These are phyloP conservation scores for Proisotoma minuta DNA, from an alignment of 2,888 invertebrate genomes.

Conservation along the genomic window DNA sequence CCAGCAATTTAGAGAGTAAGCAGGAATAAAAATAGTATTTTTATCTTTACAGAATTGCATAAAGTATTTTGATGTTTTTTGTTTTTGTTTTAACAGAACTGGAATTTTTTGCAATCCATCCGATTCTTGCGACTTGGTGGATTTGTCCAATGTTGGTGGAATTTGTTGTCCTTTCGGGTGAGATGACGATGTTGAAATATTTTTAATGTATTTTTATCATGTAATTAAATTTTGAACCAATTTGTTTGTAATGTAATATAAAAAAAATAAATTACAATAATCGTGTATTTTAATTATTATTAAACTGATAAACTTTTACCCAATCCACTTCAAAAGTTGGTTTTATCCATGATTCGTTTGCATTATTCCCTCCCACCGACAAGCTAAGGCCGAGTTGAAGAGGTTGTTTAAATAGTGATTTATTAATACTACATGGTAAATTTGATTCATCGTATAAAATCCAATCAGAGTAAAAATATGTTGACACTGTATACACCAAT, in stretches of 20 bases:
- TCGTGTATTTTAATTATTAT: not conserved
- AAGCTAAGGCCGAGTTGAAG: slow-evolving; percentile 34
- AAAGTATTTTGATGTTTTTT: not conserved
- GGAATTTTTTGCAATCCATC: slow-evolving; percentile 6
- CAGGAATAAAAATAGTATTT: not conserved
- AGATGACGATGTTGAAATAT: not conserved
- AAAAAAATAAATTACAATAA: not conserved
- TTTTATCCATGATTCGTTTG: slow-evolving; percentile 31
- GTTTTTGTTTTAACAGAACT: slow-evolving; percentile 1
- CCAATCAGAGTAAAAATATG: slow-evolving; percentile 42
- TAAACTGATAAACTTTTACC: slow-evolving; percentile 31
- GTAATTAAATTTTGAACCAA: not conserved
- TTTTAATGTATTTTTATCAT: slow-evolving; percentile 5
- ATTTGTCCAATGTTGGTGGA: slow-evolving; percentile 22
- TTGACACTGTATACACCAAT: slow-evolving; percentile 30
- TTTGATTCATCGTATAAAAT: slow-evolving; percentile 34
- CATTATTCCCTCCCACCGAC: slow-evolving; percentile 35
- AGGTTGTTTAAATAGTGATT: slow-evolving; percentile 38
- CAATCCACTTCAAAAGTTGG: slow-evolving; percentile 41
- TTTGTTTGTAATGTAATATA: not conserved
- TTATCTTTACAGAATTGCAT: not conserved
- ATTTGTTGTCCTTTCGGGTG: slow-evolving; percentile 38
- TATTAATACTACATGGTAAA: slow-evolving; percentile 33
- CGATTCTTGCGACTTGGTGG: slow-evolving; percentile 10
- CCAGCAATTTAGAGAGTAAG: slow-evolving; percentile 18